Evolutionary conservation across 2,888 invertebrate genomes (phyloP), one percentile per base, ranked within the genome.

Genomic region (Lacanobia wlatinum): DNA sequence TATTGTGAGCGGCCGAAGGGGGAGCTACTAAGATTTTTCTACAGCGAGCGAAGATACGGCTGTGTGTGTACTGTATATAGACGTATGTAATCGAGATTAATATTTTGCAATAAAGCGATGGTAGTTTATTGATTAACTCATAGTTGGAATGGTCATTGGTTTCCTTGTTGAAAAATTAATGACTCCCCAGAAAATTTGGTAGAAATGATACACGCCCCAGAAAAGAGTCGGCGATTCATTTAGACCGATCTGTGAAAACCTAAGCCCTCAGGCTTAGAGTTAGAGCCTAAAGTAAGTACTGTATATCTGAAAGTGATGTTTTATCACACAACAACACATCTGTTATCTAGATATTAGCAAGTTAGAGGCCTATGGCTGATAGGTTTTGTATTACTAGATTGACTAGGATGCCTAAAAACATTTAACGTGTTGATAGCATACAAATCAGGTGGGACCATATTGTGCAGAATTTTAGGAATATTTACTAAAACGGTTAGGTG

Each of bases 21-120:
- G 90, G 86, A 87, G 84, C 81, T 82, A 84, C 89, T 87, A 91
- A 91, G 92, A 92, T 92, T 92, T 92, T 92, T 92, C 92, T 91
- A 89, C 91, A 83, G 78, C 74, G 84, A 82, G 78, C 77, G 83
- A 85, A 84, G 81, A 87, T 76, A 82, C 84, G 79, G 77, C 79
- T 87, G 88, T 87, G 87, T 86, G 84, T n/a, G 87, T 82, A 40
- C 23, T 52, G 21, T 71, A 70, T 52, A 72, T 69, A 62, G 40
- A 52, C 56, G 67, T 76, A 71, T 77, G 75, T 86, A 74, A 67
- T 82, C 72, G 72, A 87, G 86, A 87, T 87, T 87, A 86, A 87
- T 86, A 86, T 86, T 86, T 86, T 84, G 78, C 83, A 85, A 84
- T 85, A 77, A 77, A 79, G 76, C 61, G 62, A 55, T 58, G 65